These are phyloP conservation scores for Volucella inanis DNA, from an alignment of 2,888 invertebrate species.

Conservation along the genomic window DNA sequence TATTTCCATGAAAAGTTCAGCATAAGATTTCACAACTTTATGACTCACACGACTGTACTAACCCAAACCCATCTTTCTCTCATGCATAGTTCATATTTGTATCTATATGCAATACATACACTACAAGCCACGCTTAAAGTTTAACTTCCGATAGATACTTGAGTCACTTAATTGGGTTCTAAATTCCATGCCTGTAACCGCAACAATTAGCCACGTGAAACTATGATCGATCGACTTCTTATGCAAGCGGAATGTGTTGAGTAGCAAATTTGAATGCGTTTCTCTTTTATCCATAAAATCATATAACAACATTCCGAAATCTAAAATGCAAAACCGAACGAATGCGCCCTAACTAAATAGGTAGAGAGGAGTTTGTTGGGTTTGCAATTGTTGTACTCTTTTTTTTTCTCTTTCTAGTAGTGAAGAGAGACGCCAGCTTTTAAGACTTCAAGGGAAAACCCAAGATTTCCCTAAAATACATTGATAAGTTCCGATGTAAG, in stretches of 20 bases:
- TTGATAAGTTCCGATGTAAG: conserved; percentile 2
- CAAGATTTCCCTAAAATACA: conserved; percentile 22
- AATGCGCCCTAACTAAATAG: neutral
- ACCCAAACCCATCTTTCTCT: too few relatives aligned
- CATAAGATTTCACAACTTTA: too few relatives aligned
- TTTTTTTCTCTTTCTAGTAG: conserved; percentile 11
- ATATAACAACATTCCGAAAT: conserved; percentile 13
- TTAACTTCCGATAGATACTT: conserved; percentile 21
- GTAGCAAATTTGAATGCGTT: conserved; percentile 9
- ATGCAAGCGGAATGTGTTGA: conserved; percentile 47
- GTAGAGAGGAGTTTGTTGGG: neutral
- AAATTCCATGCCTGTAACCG: conserved; percentile 20
- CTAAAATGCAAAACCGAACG: neutral
- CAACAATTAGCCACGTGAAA: conserved; percentile 14
- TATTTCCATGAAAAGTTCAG: too few relatives aligned
- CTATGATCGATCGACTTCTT: conserved; percentile 7
- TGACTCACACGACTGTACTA: too few relatives aligned
- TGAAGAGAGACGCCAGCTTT: conserved; percentile 1
- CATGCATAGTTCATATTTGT: too few relatives aligned
- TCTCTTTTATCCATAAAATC: conserved; percentile 13
- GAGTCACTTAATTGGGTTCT: conserved; percentile 34
- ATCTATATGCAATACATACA: neutral
- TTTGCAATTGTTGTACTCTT: neutral
- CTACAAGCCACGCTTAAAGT: neutral
- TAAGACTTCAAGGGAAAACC: conserved; percentile 1